Conservation (phyloP, 2,113 vertebrate species). For the Motacilla tschutschensis region DNA sequence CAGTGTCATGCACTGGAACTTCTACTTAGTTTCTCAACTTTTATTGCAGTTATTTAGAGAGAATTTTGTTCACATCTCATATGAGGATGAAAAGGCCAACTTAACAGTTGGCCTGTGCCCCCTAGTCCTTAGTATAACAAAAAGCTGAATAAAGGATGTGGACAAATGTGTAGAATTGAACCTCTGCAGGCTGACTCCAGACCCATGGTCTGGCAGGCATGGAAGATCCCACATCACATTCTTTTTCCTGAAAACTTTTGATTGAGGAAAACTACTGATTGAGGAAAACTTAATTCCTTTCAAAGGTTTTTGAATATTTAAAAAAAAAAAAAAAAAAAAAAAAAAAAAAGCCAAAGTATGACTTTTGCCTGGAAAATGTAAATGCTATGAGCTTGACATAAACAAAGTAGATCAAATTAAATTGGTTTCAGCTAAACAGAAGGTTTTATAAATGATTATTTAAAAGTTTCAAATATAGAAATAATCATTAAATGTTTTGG, state of each 20-base stretch:
- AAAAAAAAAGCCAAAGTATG: accelerated
- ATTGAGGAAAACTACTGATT: background rate
- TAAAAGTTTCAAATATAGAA: background rate
- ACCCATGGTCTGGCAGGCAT: background rate
- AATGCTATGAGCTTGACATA: background rate
- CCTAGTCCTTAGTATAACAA: background rate
- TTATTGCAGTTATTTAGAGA: background rate
- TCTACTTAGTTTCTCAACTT: background rate
- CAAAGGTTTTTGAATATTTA: background rate
- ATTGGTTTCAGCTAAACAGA: background rate
- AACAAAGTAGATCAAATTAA: background rate
- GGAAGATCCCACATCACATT: accelerated
- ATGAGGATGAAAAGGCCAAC: background rate
- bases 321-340: background rate
- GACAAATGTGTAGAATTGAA: background rate
- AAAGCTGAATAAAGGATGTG: background rate
- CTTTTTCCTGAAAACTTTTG: background rate
- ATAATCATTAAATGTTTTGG: background rate
- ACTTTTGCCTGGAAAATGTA: background rate
- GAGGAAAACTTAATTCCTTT: background rate
- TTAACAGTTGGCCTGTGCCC: background rate
- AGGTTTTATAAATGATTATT: background rate
- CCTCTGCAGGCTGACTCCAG: background rate
- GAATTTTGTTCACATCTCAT: background rate
- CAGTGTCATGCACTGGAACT: background rate